Base-by-base conservation (phyloP, 2,797 vertebrate genomes). In the Halcyon chelicuti region DNA sequence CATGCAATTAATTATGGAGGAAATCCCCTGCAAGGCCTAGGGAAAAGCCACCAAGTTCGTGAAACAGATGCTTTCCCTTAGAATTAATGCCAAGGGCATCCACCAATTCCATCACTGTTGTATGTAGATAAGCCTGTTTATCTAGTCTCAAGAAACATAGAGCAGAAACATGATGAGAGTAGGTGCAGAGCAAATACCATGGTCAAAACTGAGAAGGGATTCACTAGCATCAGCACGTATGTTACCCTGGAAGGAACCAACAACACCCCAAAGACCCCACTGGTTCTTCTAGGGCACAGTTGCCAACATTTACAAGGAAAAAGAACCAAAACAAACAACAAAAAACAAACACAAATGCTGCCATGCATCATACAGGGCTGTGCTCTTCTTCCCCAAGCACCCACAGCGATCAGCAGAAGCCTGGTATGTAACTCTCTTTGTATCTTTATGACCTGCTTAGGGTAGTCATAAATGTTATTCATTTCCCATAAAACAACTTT, bases 401-500 rank as follows among this genome's bases (percentile, higher is more conserved):
- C 81, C 67, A 52, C n/a, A 62, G 40, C 0, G 2, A 84, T 54
- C 83, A 65, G 68, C 66, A 76, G 83, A 52, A 95, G 78, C 49
- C 65, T 77, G 66, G 25, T 91, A 57, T 84, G 63, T 47, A 83
- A 71, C 58, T 86, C 75, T 68, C 81, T 86, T 89, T 94, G 74
- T 82, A 51, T 84, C 61, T 96, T 96, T 94, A 91, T 52, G 81
- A 76, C 71, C 88, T 74, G 78, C 74, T 92, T 88, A 88, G 72
- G 29, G 31, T 42, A 93, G 87, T 72, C 80, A 77, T 95, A 94
- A 94, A 96, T 70, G 66, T 88, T 95, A 73, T 86, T 88, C 44
- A 16, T 81, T 82, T 82, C 80, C 65, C 90, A 94, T 97, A 92
- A 95, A 97, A 93, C 65, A 82, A 79, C 76, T 79, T 92, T 88